Base-by-base conservation (phyloP, 2,888 invertebrate genomes). In the Rosalia funebris region DNA sequence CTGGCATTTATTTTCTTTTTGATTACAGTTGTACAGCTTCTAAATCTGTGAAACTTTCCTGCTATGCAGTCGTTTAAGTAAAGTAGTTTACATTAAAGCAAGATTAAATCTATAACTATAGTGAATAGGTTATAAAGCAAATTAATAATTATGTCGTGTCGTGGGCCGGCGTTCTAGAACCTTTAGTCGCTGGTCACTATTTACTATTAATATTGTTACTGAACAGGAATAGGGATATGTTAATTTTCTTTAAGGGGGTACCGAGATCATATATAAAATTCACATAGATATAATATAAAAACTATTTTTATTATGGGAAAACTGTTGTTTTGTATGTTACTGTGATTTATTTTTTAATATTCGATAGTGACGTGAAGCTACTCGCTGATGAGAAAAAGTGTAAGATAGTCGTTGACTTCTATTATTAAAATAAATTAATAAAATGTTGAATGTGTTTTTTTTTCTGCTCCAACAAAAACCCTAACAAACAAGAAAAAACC, bases 271-370 rank as follows among this genome's bases (percentile, higher is more conserved):
- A 67, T n/a, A 69, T 34, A 52, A 50, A 39, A 19, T 39, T 37
- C 41, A 53, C 50, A 56, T 53, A 25, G n/a, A 61, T 31, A 45
- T 50, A 42, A 64, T 14, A 57, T 61, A 52, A 71, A 60, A 69
- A 75, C 74, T 77, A 76, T 78, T 79, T 79, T 79, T 79, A 75
- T 75, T 77, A 77, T 63, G 57, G 50, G 72, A 65, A 70, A 66
- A 68, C 70, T 71, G 72, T 66, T 75, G 71, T 75, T 73, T 70
- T 75, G 71, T 70, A 71, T 60, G 68, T 74, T 71, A 62, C 56
- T 75, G 75, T 77, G 76, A 77, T 75, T 76, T 69, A 65, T 56
- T 48, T 67, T 72, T 57, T 58, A 62, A 48, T 63, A 60, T 66
- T 66, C 56, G 57, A 42, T 46, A 55, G 19, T 57, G 46, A 46